Evolutionary conservation across 2,113 vertebrate genomes (phyloP).

Genomic region (Trogon melanurus): DNA sequence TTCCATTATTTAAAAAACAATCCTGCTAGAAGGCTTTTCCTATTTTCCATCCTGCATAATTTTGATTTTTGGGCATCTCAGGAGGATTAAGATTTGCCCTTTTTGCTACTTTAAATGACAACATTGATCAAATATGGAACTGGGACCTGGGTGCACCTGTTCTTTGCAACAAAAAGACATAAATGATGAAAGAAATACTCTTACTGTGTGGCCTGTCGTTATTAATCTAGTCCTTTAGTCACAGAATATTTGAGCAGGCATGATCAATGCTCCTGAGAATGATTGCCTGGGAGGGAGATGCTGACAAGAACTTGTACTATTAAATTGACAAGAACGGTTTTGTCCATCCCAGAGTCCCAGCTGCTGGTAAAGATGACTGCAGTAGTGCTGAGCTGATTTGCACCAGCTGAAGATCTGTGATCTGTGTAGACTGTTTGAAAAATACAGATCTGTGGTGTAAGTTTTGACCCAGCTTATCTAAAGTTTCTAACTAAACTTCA

Average conservation of each 20-base stretch:
- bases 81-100: background rate
- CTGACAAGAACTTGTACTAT: background rate
- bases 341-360: background rate
- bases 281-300: background rate
- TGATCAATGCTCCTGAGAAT: background rate
- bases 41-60: background rate
- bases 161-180: background rate
- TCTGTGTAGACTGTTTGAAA: background rate
- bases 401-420: background rate
- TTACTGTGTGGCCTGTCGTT: background rate
- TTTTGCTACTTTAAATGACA: background rate
- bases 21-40: background rate
- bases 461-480: background rate
- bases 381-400: background rate
- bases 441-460: background rate
- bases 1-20: background rate
- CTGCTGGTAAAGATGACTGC: background rate
- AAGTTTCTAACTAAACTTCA: background rate
- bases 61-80: background rate
- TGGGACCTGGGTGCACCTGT: background rate
- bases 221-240: background rate
- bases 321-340: conserved; percentile 4
- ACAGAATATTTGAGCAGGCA: background rate
- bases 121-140: background rate
- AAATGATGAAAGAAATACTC: background rate